Conservation (phyloP, 2,888 invertebrate species). For the Monoplex corrugatus region DNA sequence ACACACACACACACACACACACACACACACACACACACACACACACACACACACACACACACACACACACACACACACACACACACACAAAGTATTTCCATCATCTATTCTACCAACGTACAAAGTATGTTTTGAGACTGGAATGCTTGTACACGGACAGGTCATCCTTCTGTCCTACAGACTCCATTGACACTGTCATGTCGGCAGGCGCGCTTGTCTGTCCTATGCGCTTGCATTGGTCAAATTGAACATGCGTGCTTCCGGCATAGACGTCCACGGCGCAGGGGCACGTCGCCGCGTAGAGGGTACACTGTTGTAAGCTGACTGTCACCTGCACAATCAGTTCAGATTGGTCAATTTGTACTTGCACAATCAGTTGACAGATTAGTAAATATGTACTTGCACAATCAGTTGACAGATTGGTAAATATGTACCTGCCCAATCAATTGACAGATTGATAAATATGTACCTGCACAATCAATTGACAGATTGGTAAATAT, state of each 20-base stretch:
- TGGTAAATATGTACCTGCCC: no score
- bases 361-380: no score
- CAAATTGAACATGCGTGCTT: conserved; percentile 43
- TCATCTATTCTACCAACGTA: no score
- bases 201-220: not conserved
- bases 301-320: not conserved
- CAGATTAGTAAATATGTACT: no score
- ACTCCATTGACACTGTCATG: conserved; percentile 3
- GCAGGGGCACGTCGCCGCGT: conserved; percentile 52
- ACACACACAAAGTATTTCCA: not conserved
- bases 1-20: no score
- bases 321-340: conserved; percentile 19
- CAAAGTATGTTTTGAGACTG: conserved; percentile 40
- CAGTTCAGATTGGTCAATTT: no score
- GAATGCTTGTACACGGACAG: conserved; percentile 29
- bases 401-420: no score
- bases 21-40: no score
- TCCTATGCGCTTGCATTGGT: conserved; percentile 31
- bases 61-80: not conserved
- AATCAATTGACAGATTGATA: no score
- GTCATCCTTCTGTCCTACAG: not conserved
- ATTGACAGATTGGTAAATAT: no score
- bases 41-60: not conserved
- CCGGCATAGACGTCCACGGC: conserved; percentile 48
- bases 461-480: no score